A percentile compares a stretch with the other conserved stretches of the same genome.
phyloP scores from a whole-genome alignment of 2,888 invertebrate species.

The Amphipoea lucens region DNA sequence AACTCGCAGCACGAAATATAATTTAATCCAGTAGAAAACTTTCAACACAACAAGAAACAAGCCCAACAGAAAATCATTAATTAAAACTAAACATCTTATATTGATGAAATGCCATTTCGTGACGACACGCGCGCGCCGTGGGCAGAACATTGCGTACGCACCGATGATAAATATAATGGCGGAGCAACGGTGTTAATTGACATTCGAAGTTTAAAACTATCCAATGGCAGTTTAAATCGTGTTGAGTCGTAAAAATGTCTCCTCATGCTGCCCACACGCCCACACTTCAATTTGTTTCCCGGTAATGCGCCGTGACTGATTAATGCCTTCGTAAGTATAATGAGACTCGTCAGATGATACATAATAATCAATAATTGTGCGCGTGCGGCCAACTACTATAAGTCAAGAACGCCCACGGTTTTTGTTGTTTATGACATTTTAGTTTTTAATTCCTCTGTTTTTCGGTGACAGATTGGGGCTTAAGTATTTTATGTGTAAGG shows the following conservation, averaged over 20 bases:
- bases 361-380: conserved; percentile 83
- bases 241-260: conserved; percentile 80
- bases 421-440: conserved; percentile 66
- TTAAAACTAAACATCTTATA: conserved; percentile 58
- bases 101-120: conserved; percentile 61
- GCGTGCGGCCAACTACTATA: conserved; percentile 64
- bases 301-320: conserved; percentile 85
- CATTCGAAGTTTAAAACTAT: conserved; percentile 72
- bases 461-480: conserved; percentile 39
- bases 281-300: conserved; percentile 85
- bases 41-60: conserved; percentile 44
- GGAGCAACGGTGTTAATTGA: conserved; percentile 80
- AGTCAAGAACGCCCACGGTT: conserved; percentile 71
- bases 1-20: conserved; percentile 6
- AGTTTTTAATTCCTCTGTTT: conserved; percentile 57
- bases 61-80: conserved; percentile 53
- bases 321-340: conserved; percentile 85
- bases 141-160: conserved; percentile 69
- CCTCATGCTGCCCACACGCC: conserved; percentile 76
- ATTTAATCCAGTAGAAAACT: conserved; percentile 31
- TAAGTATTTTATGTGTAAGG: conserved; percentile 1
- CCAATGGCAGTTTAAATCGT: conserved; percentile 70
- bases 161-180: conserved; percentile 73
- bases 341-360: conserved; percentile 82
- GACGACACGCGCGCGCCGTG: conserved; percentile 72